phyloP scores from a whole-genome alignment of 1,140 invertebrate species.

The Triops longicaudatus region DNA sequence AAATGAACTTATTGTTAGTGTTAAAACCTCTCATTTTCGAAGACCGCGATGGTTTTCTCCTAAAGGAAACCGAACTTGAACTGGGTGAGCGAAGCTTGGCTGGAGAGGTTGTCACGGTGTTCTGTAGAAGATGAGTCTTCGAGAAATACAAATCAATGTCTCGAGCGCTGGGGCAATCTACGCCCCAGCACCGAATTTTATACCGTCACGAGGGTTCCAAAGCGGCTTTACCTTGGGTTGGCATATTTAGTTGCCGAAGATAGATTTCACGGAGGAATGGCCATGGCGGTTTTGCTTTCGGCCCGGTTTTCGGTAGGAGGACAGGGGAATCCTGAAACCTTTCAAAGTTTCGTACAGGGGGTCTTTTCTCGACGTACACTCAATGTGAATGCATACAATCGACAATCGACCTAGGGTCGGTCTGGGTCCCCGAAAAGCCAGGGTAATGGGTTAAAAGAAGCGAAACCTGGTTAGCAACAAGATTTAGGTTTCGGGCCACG shows the following conservation, averaged over 20 bases:
- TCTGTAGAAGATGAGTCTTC: not conserved
- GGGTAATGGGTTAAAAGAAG: not conserved
- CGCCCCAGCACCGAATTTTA: not conserved
- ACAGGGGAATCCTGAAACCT: not conserved
- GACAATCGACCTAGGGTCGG: not conserved
- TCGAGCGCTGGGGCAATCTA: not conserved
- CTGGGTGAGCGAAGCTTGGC: not conserved
- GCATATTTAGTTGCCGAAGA: not conserved
- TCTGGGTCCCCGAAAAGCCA: not conserved
- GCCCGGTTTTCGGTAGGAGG: not conserved
- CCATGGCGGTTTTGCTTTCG: not conserved
- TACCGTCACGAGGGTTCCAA: not conserved
- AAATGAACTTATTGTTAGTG: not conserved
- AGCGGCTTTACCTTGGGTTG: not conserved
- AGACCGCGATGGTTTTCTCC: not conserved
- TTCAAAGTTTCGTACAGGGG: not conserved
- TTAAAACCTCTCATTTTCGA: conserved; percentile 12
- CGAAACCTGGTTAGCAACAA: conserved; percentile 6
- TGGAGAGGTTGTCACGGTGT: not conserved
- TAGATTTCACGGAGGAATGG: conserved; percentile 14
- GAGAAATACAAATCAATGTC: not conserved
- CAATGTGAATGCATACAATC: not conserved
- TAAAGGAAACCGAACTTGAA: not conserved
- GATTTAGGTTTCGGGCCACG: not conserved
- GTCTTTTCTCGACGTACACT: not conserved